These are phyloP conservation scores for Camelus dromedarius DNA, from an alignment of 2,113 vertebrate species.

Conservation along the genomic window DNA sequence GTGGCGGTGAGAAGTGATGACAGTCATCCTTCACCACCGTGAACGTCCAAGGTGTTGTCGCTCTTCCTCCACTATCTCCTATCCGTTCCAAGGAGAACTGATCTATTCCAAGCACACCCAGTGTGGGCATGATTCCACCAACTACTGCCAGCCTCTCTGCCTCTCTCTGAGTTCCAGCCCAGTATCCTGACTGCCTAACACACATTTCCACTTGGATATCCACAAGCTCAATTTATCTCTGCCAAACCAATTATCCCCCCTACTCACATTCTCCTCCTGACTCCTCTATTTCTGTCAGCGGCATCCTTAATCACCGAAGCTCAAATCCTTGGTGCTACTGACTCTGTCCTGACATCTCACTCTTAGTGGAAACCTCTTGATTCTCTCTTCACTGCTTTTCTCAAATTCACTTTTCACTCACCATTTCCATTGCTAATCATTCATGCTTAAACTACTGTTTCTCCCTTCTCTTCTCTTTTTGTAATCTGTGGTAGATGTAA, in stretches of 20 bases:
- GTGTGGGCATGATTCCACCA: too few relatives aligned
- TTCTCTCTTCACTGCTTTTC: background rate
- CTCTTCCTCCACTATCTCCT: background rate
- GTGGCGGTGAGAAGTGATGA: too few relatives aligned
- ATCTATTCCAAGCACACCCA: background rate
- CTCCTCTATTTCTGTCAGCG: background rate
- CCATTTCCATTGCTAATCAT: background rate
- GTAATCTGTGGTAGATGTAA: background rate
- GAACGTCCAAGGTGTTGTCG: background rate
- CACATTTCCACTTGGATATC: background rate
- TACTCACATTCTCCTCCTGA: background rate
- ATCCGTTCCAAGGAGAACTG: background rate
- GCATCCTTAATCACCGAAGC: too few relatives aligned
- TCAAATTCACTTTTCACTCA: background rate
- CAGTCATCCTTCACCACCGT: background rate
- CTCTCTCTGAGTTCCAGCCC: background rate
- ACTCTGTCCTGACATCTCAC: background rate
- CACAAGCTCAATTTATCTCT: background rate
- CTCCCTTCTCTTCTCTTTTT: background rate
- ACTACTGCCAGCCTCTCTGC: background rate
- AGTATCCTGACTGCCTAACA: background rate
- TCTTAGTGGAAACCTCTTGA: background rate
- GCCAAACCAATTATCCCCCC: background rate
- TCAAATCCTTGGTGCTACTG: background rate
- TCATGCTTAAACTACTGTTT: background rate